These are phyloP conservation scores for Caenorhabditis imperialis DNA, from an alignment of 2,888 invertebrate species.

Conservation along the genomic window DNA sequence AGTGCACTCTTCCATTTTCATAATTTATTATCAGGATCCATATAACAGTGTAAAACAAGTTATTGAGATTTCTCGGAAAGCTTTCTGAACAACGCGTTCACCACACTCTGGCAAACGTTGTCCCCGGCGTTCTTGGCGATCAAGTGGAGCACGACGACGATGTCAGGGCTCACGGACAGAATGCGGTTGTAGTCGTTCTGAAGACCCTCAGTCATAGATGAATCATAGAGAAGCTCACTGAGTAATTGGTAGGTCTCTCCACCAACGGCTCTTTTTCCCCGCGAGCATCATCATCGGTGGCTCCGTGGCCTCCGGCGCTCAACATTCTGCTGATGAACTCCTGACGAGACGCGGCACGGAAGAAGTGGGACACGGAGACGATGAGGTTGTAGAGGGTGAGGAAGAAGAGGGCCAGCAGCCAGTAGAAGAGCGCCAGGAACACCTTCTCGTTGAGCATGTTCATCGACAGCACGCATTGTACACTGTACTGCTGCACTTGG, in stretches of 20 bases:
- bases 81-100: constrained; percentile 30
- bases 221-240: constrained; percentile 3
- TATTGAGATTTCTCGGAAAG: constrained; percentile 43
- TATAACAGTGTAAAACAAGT: too few relatives aligned
- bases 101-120: constrained; percentile 46
- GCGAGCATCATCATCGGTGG: constrained; percentile 13
- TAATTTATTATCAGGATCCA: too few relatives aligned
- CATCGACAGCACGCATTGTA: constrained; percentile 72
- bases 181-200: constrained; percentile 36
- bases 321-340: constrained; percentile 43
- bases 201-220: too few relatives aligned
- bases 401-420: constrained; percentile 53
- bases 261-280: constrained; percentile 35
- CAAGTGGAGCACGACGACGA: constrained; percentile 58
- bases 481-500: constrained; percentile 61
- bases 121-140: constrained; percentile 69
- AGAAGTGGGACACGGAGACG: constrained; percentile 17
- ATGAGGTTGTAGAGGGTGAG: constrained; percentile 33
- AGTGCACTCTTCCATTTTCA: too few relatives aligned
- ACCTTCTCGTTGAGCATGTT: constrained; percentile 77
- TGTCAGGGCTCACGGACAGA: constrained; percentile 35
- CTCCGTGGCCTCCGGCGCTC: constrained; percentile 22
- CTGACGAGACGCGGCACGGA: constrained; percentile 14
- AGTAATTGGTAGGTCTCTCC: constrained; percentile 31
- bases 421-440: constrained; percentile 66